A percentile compares a stretch with the other conserved stretches of the same genome.
Evolutionary conservation across 2,113 vertebrate genomes (phyloP).

Genomic region (Potamarius usumacintae): DNA sequence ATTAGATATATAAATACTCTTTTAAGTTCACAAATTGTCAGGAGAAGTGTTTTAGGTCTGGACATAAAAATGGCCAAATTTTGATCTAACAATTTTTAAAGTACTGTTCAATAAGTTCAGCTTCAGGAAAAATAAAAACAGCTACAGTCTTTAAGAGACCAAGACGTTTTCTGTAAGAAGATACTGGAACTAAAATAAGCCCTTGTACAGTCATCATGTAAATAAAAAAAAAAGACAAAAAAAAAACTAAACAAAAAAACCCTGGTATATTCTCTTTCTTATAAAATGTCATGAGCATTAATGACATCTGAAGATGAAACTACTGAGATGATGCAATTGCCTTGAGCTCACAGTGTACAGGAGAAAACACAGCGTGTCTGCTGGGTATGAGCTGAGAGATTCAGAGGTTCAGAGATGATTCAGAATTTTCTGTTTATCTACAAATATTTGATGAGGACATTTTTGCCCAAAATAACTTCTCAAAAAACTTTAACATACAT

Average conservation of each 20-base stretch:
- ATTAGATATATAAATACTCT: background rate
- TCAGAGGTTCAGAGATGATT: background rate
- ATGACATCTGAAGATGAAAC: background rate
- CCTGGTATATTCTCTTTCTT: background rate
- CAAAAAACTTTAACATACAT: background rate
- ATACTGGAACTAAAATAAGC: background rate
- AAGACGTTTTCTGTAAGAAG: background rate
- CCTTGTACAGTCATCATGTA: background rate
- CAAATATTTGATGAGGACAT: background rate
- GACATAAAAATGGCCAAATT: background rate
- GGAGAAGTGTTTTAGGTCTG: background rate
- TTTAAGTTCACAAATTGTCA: background rate
- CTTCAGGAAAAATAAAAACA: background rate
- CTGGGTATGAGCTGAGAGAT: background rate
- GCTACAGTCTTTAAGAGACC: background rate
- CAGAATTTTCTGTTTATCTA: background rate
- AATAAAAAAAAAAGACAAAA: too few relatives aligned
- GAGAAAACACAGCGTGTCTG: background rate
- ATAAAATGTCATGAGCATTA: constrained; percentile 13
- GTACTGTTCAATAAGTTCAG: background rate
- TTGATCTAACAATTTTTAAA: background rate
- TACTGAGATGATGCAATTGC: background rate
- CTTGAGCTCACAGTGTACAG: background rate
- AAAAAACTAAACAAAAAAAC: background rate
- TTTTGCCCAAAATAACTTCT: background rate